Conservation (phyloP, 2,888 invertebrate genomes). For the Augiades crinisus region DNA sequence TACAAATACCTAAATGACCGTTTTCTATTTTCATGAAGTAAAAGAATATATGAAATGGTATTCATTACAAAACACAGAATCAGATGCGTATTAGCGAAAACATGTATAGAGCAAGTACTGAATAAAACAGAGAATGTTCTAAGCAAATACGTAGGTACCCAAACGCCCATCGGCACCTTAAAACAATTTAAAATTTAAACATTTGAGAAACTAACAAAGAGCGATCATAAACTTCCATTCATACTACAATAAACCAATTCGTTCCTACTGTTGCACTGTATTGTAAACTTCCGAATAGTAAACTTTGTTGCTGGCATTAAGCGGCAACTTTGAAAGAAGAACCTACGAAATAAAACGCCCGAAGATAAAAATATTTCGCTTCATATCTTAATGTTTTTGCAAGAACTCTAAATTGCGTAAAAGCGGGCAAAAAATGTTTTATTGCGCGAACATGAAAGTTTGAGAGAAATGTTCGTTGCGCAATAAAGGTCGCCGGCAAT, state of each 20-base stretch:
- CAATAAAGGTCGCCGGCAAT: constrained; percentile 40
- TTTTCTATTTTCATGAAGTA: too few relatives aligned
- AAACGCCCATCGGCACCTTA: constrained; percentile 53
- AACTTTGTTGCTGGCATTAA: constrained; percentile 54
- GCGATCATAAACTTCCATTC: constrained; percentile 62
- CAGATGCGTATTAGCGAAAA: not conserved
- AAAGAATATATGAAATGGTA: too few relatives aligned
- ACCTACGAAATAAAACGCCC: constrained; percentile 31
- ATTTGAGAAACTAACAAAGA: constrained; percentile 30
- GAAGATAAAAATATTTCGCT: constrained; percentile 37
- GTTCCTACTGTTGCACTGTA: constrained; percentile 66
- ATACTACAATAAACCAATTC: constrained; percentile 69
- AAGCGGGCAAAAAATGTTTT: constrained; percentile 32
- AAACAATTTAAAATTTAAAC: constrained; percentile 38
- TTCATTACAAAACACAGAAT: not conserved
- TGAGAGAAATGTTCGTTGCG: constrained; percentile 48
- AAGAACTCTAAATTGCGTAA: constrained; percentile 54
- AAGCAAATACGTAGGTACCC: not conserved
- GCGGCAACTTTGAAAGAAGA: constrained; percentile 53
- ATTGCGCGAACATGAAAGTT: constrained; percentile 26
- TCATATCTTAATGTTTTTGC: constrained; percentile 46
- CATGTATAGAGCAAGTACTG: constrained; percentile 19
- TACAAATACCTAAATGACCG: too few relatives aligned
- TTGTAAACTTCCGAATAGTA: constrained; percentile 75
- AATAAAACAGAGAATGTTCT: constrained; percentile 18